Base-by-base conservation (phyloP, 2,113 vertebrate genomes). In the Dolichallabes microphthalmus region DNA sequence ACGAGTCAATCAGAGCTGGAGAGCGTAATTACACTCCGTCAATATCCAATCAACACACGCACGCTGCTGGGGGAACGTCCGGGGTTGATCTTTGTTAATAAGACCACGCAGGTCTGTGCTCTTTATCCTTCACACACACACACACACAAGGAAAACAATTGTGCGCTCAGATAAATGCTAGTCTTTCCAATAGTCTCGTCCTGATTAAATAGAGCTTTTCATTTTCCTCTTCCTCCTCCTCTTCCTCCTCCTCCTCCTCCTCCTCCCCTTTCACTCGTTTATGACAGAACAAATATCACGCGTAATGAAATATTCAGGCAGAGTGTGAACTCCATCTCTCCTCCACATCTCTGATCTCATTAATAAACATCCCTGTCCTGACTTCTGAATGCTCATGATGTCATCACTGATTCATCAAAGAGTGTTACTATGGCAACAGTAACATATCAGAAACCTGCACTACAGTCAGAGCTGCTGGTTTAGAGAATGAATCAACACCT, bases 31-130 rank as follows among this genome's bases (percentile, higher is more conserved):
- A 88, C 85, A 89, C 71, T 64, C 78, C 86, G 89, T 89, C 88
- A 81, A 90, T 89, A 91, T 85, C 88, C 87, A 89, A 89, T 91
- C 90, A 89, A 89, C 85, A 84, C 82, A 89, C 88, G 86, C 85
- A 86, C 86, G 73, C 85, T 90, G 30, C 55, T 39, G 88, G 87
- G 89, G 89, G 88, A 87, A 88, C 87, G 89, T 88, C 88, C 85
- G 86, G 80, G 85, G 89, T 90, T 89, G 87, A 89, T 85, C 86
- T 88, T 10, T 61, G 82, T 83, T 90, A 87, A 88, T 89, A 90
- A 89, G 82, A 64, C 80, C 86, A 86, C 84, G 60, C 79, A 81
- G 82, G 57, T 80, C 80, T 13, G n/a, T 17, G 11, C 60, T 84
- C 45, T 81, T 35, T 58, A 55, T 85, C 57, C 53, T 25, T 53